Evolutionary conservation across 2,888 invertebrate genomes (phyloP).

Genomic region (Volucella zonaria): DNA sequence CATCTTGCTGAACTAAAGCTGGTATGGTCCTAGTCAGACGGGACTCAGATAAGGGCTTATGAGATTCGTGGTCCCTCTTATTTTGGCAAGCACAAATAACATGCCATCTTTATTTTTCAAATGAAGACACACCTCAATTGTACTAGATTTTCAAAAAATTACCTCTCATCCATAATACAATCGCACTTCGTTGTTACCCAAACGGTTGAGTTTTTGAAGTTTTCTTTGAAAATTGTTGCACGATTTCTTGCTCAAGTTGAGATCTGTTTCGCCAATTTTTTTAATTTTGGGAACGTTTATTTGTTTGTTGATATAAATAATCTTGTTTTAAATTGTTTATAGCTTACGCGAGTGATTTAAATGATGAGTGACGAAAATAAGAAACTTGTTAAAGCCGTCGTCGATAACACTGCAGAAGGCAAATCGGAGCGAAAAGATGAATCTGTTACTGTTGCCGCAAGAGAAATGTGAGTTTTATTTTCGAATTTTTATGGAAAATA

Average conservation of each 20-base stretch:
- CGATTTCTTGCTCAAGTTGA: not conserved
- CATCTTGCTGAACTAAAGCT: no score
- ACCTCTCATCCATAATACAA: not conserved
- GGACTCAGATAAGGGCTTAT: no score
- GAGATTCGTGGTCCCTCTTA: no score
- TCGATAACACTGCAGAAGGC: not conserved
- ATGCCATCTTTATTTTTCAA: not conserved
- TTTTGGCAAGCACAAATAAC: no score
- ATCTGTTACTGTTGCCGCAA: not conserved
- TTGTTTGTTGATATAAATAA: slow-evolving; percentile 14
- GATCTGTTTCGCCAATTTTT: slow-evolving; percentile 9
- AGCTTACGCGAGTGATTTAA: slow-evolving; percentile 1
- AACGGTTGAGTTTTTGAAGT: slow-evolving; percentile 61
- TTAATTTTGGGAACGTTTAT: slow-evolving; percentile 12
- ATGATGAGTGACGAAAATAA: slow-evolving; percentile 57
- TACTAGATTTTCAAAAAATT: slow-evolving; percentile 24
- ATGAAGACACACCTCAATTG: slow-evolving; percentile 1
- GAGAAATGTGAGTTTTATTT: slow-evolving; percentile 43
- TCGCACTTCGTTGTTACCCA: slow-evolving; percentile 32
- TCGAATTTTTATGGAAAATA: not conserved
- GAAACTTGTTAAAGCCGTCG: slow-evolving; percentile 4
- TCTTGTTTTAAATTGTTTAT: not conserved
- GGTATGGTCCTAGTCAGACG: no score
- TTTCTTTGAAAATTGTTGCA: slow-evolving; percentile 38
- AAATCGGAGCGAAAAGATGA: not conserved